Evolutionary conservation across 37 sponge, comb jelly and placozoan genomes (phyloP), one percentile per base, ranked within the genome.

Genomic region (Theonella swinhoei): DNA sequence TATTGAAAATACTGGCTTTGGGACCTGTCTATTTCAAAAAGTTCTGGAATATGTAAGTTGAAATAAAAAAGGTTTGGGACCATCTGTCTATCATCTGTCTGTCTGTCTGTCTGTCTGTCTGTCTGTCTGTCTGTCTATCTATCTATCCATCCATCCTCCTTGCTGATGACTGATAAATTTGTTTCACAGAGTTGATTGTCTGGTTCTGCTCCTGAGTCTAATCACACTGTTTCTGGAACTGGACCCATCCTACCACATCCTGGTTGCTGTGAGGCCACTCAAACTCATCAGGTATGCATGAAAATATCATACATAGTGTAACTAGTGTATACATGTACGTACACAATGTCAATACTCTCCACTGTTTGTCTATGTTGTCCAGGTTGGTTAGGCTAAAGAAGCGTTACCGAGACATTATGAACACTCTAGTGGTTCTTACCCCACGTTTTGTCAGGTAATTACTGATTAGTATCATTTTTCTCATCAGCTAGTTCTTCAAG

Each of bases 351-450:
- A n/a, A n/a, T 66, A n/a, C 42, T n/a, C 38, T 11, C 40, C 79
- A 38, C 79, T 36, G 42, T 24, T 42, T 39, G 42, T 35, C 39
- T n/a, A n/a, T n/a, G n/a, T n/a, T n/a, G n/a, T n/a, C n/a, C 58
- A 91, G 96, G 62, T 42, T 95, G 39, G 38, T 95, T n/a, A 78
- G 87, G 23, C 76, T 92, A 22, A 89, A 92, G 81, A 70, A 83
- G 31, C 87, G 93, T n/a, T 89, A 92, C 47, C 86, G 88, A 17
- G 88, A 83, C 74, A 83, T 95, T 54, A 80, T 92, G 80, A 80
- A 89, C 70, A 92, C 85, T 9, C 25, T 95, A 69, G 42, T 90
- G 3, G 76, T 83, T 20, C 88, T 95, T 0, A 54, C 40, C 5
- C 96, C 87, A 68, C 85, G 90, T 25, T 72, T 95, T 19, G 19